These are phyloP conservation scores for Minunthozetes semirufus DNA, from an alignment of 2,888 invertebrate genomes.

Conservation along the genomic window DNA sequence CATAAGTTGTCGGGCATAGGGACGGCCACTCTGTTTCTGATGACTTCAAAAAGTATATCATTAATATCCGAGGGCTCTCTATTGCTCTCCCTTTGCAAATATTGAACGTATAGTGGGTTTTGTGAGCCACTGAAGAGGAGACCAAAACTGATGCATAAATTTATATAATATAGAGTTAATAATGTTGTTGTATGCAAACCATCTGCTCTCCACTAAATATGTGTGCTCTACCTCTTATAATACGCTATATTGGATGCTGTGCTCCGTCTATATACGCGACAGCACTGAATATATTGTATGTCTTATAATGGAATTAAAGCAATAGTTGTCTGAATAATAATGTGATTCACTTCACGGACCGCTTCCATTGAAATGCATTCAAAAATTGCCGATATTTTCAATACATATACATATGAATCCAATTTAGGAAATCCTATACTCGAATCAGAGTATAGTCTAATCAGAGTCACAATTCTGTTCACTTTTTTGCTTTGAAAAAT, in stretches of 20 bases:
- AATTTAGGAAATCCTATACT: background rate
- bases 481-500: no score
- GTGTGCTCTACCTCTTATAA: constrained; percentile 24
- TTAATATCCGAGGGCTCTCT: background rate
- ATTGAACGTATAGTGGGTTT: constrained; percentile 14
- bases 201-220: constrained; percentile 23
- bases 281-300: constrained; percentile 16
- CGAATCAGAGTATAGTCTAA: background rate
- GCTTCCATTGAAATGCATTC: constrained; percentile 7
- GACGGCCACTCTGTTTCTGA: background rate
- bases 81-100: constrained; percentile 17
- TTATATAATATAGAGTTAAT: constrained; percentile 32
- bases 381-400: background rate
- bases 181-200: constrained; percentile 31
- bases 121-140: background rate
- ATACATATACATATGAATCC: background rate
- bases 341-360: constrained; percentile 5
- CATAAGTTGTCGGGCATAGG: background rate
- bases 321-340: constrained; percentile 19
- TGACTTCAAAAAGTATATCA: background rate
- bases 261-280: background rate
- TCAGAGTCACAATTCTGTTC: no score
- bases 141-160: constrained; percentile 32
- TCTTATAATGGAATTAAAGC: constrained; percentile 31
- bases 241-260: background rate